Evolutionary conservation across 2,888 invertebrate species (phyloP).

Genomic region (Congeria kusceri): DNA sequence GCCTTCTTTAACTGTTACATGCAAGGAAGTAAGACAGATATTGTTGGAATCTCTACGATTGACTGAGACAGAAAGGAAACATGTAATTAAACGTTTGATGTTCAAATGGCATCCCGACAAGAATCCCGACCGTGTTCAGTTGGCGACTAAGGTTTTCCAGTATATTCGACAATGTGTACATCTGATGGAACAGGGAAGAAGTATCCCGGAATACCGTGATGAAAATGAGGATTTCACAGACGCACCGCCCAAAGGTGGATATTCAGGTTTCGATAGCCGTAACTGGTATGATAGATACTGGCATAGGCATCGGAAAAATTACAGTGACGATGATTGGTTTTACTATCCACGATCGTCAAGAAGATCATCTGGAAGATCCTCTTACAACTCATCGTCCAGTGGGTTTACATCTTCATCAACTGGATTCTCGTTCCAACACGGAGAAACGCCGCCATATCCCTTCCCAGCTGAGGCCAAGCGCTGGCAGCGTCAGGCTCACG

Average conservation of each 20-base stretch:
- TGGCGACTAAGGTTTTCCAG: constrained; percentile 65
- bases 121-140: constrained; percentile 54
- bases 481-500: constrained; percentile 71
- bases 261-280: not conserved
- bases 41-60: constrained; percentile 58
- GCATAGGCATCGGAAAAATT: not conserved
- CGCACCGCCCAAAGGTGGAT: not conserved
- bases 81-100: constrained; percentile 62
- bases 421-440: not conserved
- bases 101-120: constrained; percentile 74
- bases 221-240: constrained; percentile 32
- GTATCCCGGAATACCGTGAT: constrained; percentile 31
- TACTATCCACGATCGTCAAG: not conserved
- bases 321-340: not conserved
- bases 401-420: not conserved
- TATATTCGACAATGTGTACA: constrained; percentile 58
- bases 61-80: constrained; percentile 39
- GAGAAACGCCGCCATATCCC: constrained; percentile 37
- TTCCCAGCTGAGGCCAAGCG: constrained; percentile 64
- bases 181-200: constrained; percentile 52
- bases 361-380: not conserved
- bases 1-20: constrained; percentile 27
- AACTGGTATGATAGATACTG: constrained; percentile 22
- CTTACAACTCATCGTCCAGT: not conserved
- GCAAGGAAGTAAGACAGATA: constrained; percentile 49